Base-by-base conservation (phyloP, 2,797 vertebrate genomes). In the Harpagifer antarcticus region DNA sequence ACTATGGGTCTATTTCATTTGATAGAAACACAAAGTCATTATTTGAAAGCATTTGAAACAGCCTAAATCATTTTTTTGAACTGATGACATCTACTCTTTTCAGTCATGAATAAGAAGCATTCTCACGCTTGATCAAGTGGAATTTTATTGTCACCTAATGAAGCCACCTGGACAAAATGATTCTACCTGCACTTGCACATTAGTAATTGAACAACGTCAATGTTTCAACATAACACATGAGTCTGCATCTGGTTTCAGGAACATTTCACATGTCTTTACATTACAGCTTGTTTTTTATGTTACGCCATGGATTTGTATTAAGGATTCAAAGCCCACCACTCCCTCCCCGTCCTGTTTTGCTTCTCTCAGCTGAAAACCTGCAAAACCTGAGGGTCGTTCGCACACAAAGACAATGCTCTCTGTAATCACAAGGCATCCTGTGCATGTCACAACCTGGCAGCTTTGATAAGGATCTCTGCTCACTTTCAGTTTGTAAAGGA, bases 301-400 rank as follows among this genome's bases (percentile, higher is more conserved):
- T 48, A 66, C 1, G 20, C 47, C 53, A 15, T 7, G 10, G 5
- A 11, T 33, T 67, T 48, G 53, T 61, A 5, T 10, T 31, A 33
- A 15, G 17, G 23, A 37, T 7, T 19, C 8, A 27, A 11, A 13
- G 4, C 50, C 43, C 55, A 1, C 2, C 31, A 6, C 43, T 3
- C 6, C 17, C 15, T 14, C 60, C 10, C 43, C 4, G 0, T 1
- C 3, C 5, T 13, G 13, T 6, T 57, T 20, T 40, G 31, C 19
- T 47, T 9, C 17, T 67, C 19, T 43, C 3, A 9, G 5, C 3
- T 73, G 55, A 70, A 61, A 88, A 84, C 70, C 70, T 78, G 86
- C 70, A 76, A 78, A 63, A 77, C 64, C 50, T 50, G 83, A 66
- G 20, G 27, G 44, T 37, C n/a, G 11, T 5, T 42, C 31, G 33